Conservation (phyloP, 35 echinoderm and acorn worm genomes). For the Holothuria glaberrima region DNA sequence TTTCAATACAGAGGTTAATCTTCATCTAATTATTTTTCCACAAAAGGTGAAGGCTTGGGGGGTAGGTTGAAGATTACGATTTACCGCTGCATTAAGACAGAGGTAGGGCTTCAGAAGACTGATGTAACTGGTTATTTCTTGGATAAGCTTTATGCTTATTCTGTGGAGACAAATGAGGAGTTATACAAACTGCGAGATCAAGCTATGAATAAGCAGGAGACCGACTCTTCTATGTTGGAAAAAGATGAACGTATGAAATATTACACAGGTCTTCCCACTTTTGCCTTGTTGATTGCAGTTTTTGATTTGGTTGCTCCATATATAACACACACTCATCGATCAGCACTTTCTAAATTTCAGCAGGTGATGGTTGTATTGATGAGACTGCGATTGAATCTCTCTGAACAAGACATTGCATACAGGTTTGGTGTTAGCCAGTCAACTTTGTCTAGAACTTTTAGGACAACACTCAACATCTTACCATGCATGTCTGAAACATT, state of each 20-base stretch:
- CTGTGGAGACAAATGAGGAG: background rate
- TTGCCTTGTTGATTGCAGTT: background rate
- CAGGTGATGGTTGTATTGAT: conserved; percentile 65
- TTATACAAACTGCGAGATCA: conserved; percentile 9
- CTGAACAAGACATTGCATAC: too few species aligned
- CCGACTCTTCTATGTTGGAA: background rate
- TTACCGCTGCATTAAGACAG: background rate
- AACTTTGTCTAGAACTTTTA: conserved; percentile 58
- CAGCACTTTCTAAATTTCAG: conserved; percentile 36
- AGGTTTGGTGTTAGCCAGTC: conserved; percentile 49
- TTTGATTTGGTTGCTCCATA: conserved; percentile 29
- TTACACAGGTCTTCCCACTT: conserved; percentile 18
- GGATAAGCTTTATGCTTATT: conserved; percentile 4
- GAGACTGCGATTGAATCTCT: too few species aligned
- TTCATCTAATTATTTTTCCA: too few species aligned
- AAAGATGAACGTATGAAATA: conserved; percentile 20
- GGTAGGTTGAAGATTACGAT: too few species aligned
- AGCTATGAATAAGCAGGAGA: background rate
- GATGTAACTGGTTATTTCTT: background rate
- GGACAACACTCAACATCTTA: background rate
- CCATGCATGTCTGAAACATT: background rate
- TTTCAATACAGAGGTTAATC: too few species aligned
- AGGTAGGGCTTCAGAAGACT: conserved; percentile 3
- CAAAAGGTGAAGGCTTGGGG: too few species aligned
- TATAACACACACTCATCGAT: conserved; percentile 13